Evolutionary conservation across 37 sponge, comb jelly and placozoan genomes (phyloP), one percentile per base, ranked within the genome.

Genomic region (Oopsacas minuta): DNA sequence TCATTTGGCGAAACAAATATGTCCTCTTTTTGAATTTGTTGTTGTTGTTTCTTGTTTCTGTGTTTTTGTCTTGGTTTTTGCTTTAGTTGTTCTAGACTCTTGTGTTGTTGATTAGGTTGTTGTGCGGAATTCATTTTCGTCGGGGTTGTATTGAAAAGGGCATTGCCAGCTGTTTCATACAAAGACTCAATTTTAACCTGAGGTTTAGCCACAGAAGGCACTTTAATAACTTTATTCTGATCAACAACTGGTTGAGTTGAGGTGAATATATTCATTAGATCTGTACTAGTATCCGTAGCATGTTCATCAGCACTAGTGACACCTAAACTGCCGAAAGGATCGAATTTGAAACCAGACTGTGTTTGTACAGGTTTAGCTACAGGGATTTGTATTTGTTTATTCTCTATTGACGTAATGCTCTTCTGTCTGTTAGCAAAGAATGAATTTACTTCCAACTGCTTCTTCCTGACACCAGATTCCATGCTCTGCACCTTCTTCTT

Each of bases 261-360:
- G 75, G 75, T 20, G 75, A 61, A 61, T n/a, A 61, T n/a, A n/a
- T 61, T 61, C 75, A 12, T 12, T 25, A 61, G 75, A n/a, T 61
- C 75, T 7, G 7, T 10, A 34, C 20, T 61, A 34, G 20, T 20
- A 12, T 34, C 28, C 28, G 22, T 5, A 32, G 28, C 30, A 3
- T 3, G 20, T 5, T 10, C 22, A 61, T 61, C 28, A 3, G 17
- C 22, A 25, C 28, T n/a, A 12, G 30, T 61, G 75, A 7, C 28
- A 12, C 22, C 28, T 34, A 61, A 34, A 10, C 32, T n/a, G 20
- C 28, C 75, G 75, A 61, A 61, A 10, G 75, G 75, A 12, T 61
- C 75, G 30, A 61, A 61, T n/a, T 20, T 61, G 1, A 61, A 10
- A 34, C 28, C 75, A 25, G 7, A 5, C 28, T 61, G 75, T 61